Evolutionary conservation across 2,797 vertebrate species (phyloP).

Genomic region (Avahi laniger): DNA sequence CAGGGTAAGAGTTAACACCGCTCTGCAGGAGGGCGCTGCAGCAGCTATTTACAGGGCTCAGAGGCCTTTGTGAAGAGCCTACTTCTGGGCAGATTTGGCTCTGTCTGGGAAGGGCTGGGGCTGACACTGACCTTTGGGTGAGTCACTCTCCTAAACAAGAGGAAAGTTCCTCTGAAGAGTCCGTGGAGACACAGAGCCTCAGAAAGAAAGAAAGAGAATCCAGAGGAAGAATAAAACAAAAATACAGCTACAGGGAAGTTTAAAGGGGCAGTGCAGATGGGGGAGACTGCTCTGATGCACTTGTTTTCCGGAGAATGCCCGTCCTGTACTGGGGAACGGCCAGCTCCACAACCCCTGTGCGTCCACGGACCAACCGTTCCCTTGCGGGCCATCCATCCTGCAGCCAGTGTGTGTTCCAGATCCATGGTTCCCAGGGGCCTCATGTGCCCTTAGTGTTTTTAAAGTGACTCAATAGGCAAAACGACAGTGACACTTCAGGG

Average conservation of each 20-base stretch:
- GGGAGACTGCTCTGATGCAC: background rate
- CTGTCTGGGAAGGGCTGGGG: background rate
- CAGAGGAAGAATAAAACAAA: background rate
- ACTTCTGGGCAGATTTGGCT: background rate
- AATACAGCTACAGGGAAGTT: background rate
- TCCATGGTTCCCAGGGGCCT: background rate
- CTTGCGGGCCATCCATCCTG: background rate
- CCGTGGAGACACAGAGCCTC: background rate
- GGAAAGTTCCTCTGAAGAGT: background rate
- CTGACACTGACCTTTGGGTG: background rate
- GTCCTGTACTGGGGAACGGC: background rate
- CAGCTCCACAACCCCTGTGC: background rate
- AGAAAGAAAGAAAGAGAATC: background rate
- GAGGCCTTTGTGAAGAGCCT: background rate
- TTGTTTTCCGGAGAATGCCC: background rate
- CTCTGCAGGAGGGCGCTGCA: background rate
- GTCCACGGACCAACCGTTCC: accelerated
- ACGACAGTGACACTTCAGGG: background rate
- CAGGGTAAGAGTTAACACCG: background rate
- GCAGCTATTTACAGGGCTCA: background rate
- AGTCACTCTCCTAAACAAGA: background rate
- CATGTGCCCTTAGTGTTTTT: too few species aligned
- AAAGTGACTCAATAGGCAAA: background rate
- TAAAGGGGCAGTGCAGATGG: background rate
- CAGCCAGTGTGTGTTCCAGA: background rate